These are phyloP conservation scores for Myotis yumanensis DNA, from an alignment of 2,113 vertebrate genomes.

Conservation along the genomic window DNA sequence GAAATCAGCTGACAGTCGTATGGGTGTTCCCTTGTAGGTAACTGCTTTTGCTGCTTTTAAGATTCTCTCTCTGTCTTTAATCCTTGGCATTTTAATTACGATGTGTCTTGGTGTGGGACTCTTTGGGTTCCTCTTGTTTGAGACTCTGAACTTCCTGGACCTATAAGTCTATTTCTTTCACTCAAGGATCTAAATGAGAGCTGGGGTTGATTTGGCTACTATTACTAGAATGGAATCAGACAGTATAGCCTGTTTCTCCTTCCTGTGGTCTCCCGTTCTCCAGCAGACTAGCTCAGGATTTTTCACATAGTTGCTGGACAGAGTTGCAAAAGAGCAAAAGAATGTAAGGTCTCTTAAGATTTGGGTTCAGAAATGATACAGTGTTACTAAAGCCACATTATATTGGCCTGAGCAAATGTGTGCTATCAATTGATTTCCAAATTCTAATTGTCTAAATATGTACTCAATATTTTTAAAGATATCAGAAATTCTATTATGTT, in stretches of 20 bases:
- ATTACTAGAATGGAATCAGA: background rate
- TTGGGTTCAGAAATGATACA: background rate
- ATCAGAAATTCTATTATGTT: background rate
- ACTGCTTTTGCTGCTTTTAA: no score
- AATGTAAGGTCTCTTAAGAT: background rate
- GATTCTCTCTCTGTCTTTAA: no score
- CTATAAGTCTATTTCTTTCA: no score
- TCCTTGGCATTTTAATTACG: no score
- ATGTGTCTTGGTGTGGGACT: no score
- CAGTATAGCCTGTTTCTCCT: background rate
- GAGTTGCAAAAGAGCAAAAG: background rate
- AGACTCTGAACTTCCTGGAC: no score
- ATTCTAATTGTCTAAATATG: background rate
- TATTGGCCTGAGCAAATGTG: background rate
- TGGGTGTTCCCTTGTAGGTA: no score
- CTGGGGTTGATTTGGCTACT: background rate
- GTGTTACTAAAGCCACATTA: background rate
- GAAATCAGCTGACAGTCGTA: no score
- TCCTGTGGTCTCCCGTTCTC: background rate
- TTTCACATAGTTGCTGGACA: background rate
- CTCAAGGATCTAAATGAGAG: no score
- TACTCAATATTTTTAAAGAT: background rate
- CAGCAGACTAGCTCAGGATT: background rate
- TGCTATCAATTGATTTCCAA: background rate
- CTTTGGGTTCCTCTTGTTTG: no score